Conservation (phyloP, 2,797 vertebrate genomes). For the Babyrousa celebensis region DNA sequence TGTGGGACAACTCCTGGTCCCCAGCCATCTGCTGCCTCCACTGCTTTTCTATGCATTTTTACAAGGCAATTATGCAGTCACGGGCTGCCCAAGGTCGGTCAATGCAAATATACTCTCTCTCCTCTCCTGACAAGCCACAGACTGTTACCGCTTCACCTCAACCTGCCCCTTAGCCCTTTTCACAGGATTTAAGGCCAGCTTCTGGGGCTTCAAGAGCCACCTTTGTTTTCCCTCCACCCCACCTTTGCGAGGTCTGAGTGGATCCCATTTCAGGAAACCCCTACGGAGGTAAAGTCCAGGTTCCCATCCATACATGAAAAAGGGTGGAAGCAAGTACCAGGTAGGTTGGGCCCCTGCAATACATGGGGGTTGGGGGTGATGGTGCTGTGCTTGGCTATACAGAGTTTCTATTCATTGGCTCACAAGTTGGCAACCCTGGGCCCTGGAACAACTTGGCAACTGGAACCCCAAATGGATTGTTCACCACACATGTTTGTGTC, state of each 20-base stretch:
- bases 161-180: conserved; percentile 65
- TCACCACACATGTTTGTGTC: neutral
- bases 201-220: conserved; percentile 77
- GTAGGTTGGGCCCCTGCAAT: conserved; percentile 72
- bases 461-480: conserved; percentile 72
- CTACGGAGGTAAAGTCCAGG: neutral
- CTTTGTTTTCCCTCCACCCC: conserved; percentile 77
- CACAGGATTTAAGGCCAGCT: conserved; percentile 79
- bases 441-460: conserved; percentile 77
- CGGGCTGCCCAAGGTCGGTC: conserved; percentile 48
- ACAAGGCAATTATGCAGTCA: conserved; percentile 9
- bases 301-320: neutral
- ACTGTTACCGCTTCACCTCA: conserved; percentile 51
- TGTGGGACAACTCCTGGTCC: neutral
- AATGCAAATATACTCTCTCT: neutral
- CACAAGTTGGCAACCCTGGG: conserved; percentile 67
- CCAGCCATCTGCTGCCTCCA: neutral
- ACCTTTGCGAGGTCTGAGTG: neutral
- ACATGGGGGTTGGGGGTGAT: neutral
- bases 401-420: conserved; percentile 84
- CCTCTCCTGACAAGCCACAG: neutral
- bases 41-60: neutral
- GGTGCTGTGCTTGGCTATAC: conserved; percentile 31
- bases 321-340: conserved; percentile 56
- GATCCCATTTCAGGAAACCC: neutral